These are phyloP conservation scores for Scaptomyza cyrtandrae DNA, from an alignment of 2,888 invertebrate genomes.

Conservation along the genomic window DNA sequence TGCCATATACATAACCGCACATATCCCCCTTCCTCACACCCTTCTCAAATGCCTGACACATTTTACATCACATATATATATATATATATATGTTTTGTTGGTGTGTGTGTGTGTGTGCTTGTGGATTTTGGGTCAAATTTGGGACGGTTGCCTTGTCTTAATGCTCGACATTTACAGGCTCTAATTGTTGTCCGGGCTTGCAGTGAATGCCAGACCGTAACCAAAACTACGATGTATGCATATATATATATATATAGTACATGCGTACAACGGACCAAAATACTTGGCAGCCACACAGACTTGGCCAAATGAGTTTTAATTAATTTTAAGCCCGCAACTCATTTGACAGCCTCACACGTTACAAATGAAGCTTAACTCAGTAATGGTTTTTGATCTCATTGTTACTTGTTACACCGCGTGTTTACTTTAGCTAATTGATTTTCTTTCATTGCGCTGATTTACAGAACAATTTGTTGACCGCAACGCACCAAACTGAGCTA, in stretches of 20 bases:
- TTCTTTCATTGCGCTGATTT: slow-evolving; percentile 76
- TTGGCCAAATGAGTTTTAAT: slow-evolving; percentile 70
- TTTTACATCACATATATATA: slow-evolving; percentile 16
- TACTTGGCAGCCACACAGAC: slow-evolving; percentile 51
- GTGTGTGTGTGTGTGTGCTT: slow-evolving; percentile 18
- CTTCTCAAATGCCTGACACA: slow-evolving; percentile 30
- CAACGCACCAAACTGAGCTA: slow-evolving; percentile 14
- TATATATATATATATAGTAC: background rate
- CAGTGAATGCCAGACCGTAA: slow-evolving; percentile 37
- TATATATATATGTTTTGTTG: background rate
- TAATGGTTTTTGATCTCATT: slow-evolving; percentile 51
- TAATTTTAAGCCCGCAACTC: slow-evolving; percentile 61
- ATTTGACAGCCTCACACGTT: slow-evolving; percentile 61
- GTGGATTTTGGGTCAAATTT: slow-evolving; percentile 52
- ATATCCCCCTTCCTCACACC: slow-evolving; percentile 13
- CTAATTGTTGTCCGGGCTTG: slow-evolving; percentile 61
- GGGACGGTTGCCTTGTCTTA: slow-evolving; percentile 10
- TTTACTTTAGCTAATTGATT: slow-evolving; percentile 77
- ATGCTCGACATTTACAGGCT: slow-evolving; percentile 53
- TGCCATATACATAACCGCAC: slow-evolving; percentile 57
- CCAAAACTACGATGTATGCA: slow-evolving; percentile 23
- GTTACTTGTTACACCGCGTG: slow-evolving; percentile 49
- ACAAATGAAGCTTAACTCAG: slow-evolving; percentile 25
- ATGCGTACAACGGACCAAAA: slow-evolving; percentile 21
- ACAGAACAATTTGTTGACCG: slow-evolving; percentile 63